Evolutionary conservation across 2,113 vertebrate species (phyloP), one percentile per base, ranked within the genome.

Genomic region (Ascaphus truei): DNA sequence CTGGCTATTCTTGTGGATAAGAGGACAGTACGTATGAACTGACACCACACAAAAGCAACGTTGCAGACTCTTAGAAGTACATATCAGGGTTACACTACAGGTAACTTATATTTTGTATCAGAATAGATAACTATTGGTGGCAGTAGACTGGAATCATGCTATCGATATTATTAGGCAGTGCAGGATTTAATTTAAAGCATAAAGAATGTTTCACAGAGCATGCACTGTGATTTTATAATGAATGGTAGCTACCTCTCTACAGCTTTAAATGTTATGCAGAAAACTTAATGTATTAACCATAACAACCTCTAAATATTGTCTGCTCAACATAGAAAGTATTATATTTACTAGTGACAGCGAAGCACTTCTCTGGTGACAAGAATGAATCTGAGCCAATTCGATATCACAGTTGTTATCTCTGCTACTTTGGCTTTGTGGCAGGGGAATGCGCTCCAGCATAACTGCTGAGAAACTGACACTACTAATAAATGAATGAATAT

Each of bases 281-380:
- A 41, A 43, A 31, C 13, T 47, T 23, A 26, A 68, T 68, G 33
- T 57, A 66, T 55, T 41, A 55, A 31, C 34, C 16, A 47, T 47
- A 2, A 22, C 20, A 47, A 18, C 23, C 43, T 47, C 43, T 18
- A 47, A 20, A 7, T 20, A 23, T 9, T 2, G 11, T 47, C 6
- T 22, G 20, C 18, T 22, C 13, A 15, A 43, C 15, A 13, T 47
- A 7, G 20, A 22, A 12, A 10, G 16, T 16, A 20, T 20, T 20
- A 7, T 10, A 22, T 43, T 11, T 47, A 22, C 7, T 47, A 20
- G 43, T 20, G 20, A 11, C 43, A 47, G 11, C 16, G 23, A 47
- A 11, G 15, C 7, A 43, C 15, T 13, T 43, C 12, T 43, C 39
- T 3, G 43, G 13, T 47, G 43, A 47, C 20, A 22, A 47, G 7